Evolutionary conservation across 1,140 invertebrate genomes (phyloP), one percentile per base, ranked within the genome.

Genomic region (Catajapyx aquilonaris): DNA sequence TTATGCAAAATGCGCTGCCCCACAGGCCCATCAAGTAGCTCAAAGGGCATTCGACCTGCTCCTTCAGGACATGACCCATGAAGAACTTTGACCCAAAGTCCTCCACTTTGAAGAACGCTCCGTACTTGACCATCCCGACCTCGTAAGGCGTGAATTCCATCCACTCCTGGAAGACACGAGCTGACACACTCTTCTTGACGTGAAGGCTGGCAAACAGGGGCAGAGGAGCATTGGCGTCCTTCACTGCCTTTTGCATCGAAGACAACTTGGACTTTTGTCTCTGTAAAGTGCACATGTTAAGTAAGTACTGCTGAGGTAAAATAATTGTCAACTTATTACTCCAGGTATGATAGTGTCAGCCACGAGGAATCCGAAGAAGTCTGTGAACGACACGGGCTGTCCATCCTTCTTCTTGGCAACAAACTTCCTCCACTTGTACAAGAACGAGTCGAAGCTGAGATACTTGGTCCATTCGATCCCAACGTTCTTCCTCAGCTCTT

Each of bases 101-200:
- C 25, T 54, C 46, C 5, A 59, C 49, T 38, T 57, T 54, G 54
- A 64, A 57, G 44, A 57, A 65, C 17, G 59, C 56, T 11, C 60
- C 62, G 48, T 65, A 65, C 40, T 65, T 65, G 15, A 60, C 54
- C 38, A 64, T 55, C 19, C 61, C 59, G 34, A 64, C 57, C 46
- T 64, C 62, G 44, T 54, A 64, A 0, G 62, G 62, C 5, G 57
- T 53, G 48, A 65, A 65, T 44, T 65, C 62, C 2, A 64, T 51
- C 62, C 62, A 65, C 48, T 65, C 62, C 61, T 49, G 39, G 28
- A 46, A 40, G 34, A 57, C 55, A 40, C 52, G 53, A 4, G 60
- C 61, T 1, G 57, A 60, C 0, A 62, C 53, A 41, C 61, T 56
- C 31, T 54, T 53, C 43, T 64, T 64, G 7, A 63, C 61, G 42